These are phyloP conservation scores for Aricia agestis DNA, from an alignment of 1,140 invertebrate species.

Conservation along the genomic window DNA sequence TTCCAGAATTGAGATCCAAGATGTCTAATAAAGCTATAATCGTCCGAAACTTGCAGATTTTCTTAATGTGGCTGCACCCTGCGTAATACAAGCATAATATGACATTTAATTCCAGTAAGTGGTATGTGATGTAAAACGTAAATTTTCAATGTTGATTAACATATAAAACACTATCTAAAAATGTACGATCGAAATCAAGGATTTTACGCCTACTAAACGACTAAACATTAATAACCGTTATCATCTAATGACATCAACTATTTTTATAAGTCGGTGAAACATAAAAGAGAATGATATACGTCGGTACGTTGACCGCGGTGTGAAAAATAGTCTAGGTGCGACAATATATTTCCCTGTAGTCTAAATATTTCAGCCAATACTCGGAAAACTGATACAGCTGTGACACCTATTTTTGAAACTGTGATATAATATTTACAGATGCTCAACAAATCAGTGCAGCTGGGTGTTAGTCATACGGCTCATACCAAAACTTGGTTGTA, in stretches of 20 bases:
- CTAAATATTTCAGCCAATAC: constrained; percentile 32
- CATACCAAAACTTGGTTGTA: neutral
- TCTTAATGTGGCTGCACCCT: too few relatives aligned
- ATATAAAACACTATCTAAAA: neutral
- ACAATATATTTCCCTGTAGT: constrained; percentile 31
- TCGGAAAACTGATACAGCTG: constrained; percentile 5
- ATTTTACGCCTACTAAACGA: neutral
- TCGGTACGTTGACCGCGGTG: constrained; percentile 30
- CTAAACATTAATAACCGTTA: neutral
- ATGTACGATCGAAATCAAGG: neutral
- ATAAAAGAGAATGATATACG: constrained; percentile 17
- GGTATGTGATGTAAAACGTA: too few relatives aligned
- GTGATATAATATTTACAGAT: constrained; percentile 20
- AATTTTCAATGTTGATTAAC: too few relatives aligned
- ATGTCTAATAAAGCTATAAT: too few relatives aligned
- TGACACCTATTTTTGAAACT: constrained; percentile 17
- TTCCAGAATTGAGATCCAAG: too few relatives aligned
- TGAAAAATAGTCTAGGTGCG: constrained; percentile 32
- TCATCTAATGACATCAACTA: neutral
- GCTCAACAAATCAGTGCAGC: neutral
- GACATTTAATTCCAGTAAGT: too few relatives aligned
- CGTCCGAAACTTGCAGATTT: too few relatives aligned
- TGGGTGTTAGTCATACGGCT: neutral
- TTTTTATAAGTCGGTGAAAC: constrained; percentile 1
- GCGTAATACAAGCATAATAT: too few relatives aligned